Conservation (phyloP, 2,797 vertebrate genomes). For the Fratercula arctica region DNA sequence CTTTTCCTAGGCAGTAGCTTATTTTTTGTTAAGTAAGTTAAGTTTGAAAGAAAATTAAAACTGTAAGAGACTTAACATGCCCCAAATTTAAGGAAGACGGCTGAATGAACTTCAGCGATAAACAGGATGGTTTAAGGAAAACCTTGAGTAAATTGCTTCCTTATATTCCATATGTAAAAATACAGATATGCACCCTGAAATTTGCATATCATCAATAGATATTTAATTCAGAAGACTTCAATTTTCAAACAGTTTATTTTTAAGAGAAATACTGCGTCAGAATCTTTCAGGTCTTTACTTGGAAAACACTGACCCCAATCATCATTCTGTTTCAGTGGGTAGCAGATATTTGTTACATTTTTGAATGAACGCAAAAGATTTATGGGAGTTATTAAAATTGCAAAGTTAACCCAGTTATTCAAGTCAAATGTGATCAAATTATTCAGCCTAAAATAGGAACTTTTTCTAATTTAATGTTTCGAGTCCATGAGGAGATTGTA, state of each 20-base stretch:
- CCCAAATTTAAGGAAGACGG: not conserved
- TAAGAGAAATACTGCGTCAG: not conserved
- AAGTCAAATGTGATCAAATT: not conserved
- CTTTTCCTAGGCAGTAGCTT: not conserved
- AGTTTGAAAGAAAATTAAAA: not conserved
- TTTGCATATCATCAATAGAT: not conserved
- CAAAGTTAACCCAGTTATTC: constrained; percentile 19
- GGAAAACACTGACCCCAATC: not conserved
- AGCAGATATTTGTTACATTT: not conserved
- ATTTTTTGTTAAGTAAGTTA: not conserved
- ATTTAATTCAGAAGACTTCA: not conserved
- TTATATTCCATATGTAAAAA: not conserved
- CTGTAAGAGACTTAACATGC: not conserved
- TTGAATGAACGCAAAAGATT: not conserved
- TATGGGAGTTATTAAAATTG: not conserved
- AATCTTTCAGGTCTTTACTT: not conserved
- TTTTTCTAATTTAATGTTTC: not conserved
- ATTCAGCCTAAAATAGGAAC: not conserved
- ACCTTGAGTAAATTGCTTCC: not conserved
- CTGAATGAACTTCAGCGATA: not conserved
- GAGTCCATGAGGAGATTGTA: not conserved
- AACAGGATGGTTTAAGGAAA: not conserved
- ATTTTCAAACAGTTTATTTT: not conserved
- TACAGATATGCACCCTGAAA: not conserved
- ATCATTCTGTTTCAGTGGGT: not conserved